These are phyloP conservation scores for Pollachius pollachius DNA, from an alignment of 2,113 vertebrate genomes.

Conservation along the genomic window DNA sequence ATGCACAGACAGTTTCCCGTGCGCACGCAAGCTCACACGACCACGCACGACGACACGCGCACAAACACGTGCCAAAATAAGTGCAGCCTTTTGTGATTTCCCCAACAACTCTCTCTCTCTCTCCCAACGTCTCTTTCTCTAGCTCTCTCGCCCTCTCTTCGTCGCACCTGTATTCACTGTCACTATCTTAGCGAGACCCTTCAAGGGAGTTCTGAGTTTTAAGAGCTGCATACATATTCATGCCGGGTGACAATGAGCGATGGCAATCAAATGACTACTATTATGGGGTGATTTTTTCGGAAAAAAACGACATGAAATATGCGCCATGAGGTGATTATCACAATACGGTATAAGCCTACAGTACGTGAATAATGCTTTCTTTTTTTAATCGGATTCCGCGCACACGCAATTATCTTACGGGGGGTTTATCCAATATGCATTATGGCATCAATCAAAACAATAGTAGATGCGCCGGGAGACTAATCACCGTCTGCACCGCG, in stretches of 20 bases:
- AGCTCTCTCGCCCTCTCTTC: not conserved
- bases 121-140: too few relatives aligned
- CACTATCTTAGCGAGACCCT: not conserved
- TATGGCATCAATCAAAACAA: conserved; percentile 60
- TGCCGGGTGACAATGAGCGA: conserved; percentile 33
- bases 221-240: conserved; percentile 23
- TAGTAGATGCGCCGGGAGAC: conserved; percentile 42
- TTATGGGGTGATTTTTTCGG: conserved; percentile 21
- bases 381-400: conserved; percentile 39
- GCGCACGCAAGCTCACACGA: conserved; percentile 20
- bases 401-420: conserved; percentile 21
- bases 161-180: conserved; percentile 1
- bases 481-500: conserved; percentile 57
- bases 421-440: conserved; percentile 61
- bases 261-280: conserved; percentile 30
- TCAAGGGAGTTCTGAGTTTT: not conserved
- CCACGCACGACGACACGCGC: conserved; percentile 9
- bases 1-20: conserved; percentile 22
- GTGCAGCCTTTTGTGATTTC: too few relatives aligned
- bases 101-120: too few relatives aligned
- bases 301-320: conserved; percentile 41
- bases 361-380: conserved; percentile 51
- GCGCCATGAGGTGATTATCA: conserved; percentile 58
- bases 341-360: conserved; percentile 20
- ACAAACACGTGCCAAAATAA: not conserved